phyloP scores from a whole-genome alignment of 2,888 invertebrate species.

The Congeria kusceri region DNA sequence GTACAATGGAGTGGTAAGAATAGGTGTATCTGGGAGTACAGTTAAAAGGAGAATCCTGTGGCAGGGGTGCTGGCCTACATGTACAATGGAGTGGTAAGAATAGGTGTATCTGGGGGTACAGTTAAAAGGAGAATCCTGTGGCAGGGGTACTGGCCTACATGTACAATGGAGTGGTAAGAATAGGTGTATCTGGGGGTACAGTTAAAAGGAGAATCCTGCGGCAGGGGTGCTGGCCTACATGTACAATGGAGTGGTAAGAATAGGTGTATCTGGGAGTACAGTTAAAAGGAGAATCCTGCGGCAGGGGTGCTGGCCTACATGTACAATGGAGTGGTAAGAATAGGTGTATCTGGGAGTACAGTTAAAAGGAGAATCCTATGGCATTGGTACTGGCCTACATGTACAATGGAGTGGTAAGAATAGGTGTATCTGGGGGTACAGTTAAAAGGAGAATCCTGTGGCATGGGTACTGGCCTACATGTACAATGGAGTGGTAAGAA shows the following conservation, averaged over 20 bases:
- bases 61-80: constrained; percentile 93
- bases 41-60: too few relatives aligned
- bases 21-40: too few relatives aligned
- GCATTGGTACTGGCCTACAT: constrained; percentile 93
- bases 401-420: constrained; percentile 92
- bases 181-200: too few relatives aligned
- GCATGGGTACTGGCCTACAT: constrained; percentile 93
- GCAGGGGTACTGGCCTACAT: constrained; percentile 93
- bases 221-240: constrained; percentile 93
- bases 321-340: constrained; percentile 92
- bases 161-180: constrained; percentile 92
- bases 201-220: too few relatives aligned
- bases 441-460: too few relatives aligned
- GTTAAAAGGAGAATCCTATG: too few relatives aligned
- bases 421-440: too few relatives aligned
- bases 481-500: constrained; percentile 92
- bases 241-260: constrained; percentile 92
- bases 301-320: constrained; percentile 93
- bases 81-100: constrained; percentile 92
- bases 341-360: too few relatives aligned
- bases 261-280: too few relatives aligned
- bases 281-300: too few relatives aligned
- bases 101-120: too few relatives aligned
- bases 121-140: too few relatives aligned
- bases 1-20: constrained; percentile 92